Evolutionary conservation across 64 coral and sea anemone genomes (phyloP).

Genomic region (Hydrozoanthus tunicans): DNA sequence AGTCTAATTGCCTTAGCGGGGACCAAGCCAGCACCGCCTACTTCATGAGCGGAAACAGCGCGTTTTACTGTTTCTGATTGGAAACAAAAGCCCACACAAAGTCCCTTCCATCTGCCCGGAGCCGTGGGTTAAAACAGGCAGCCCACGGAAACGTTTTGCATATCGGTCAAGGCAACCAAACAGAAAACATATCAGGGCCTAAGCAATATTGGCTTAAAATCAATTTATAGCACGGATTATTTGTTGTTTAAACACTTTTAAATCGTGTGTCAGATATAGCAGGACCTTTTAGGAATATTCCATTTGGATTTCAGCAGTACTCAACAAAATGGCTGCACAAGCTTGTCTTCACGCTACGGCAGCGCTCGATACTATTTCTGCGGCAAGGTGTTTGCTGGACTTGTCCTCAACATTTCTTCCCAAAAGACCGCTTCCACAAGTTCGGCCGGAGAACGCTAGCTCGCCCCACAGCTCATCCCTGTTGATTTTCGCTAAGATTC

Average conservation of each 20-base stretch:
- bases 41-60: slow-evolving; percentile 49
- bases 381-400: slow-evolving; percentile 44
- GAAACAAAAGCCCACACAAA: slow-evolving; percentile 55
- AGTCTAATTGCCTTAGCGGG: slow-evolving; percentile 49
- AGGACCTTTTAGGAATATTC: not conserved
- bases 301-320: not conserved
- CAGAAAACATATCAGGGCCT: not conserved
- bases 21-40: slow-evolving; percentile 19
- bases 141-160: slow-evolving; percentile 29
- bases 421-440: slow-evolving; percentile 12
- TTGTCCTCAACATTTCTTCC: slow-evolving; percentile 43
- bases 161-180: slow-evolving; percentile 44
- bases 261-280: not conserved
- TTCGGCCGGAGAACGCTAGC: not conserved
- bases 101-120: slow-evolving; percentile 41
- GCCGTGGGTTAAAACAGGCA: slow-evolving; percentile 40
- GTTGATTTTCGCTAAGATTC: slow-evolving; percentile 50
- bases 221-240: not conserved
- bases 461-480: slow-evolving; percentile 27
- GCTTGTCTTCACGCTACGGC: slow-evolving; percentile 31
- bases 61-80: slow-evolving; percentile 46
- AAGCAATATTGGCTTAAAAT: not conserved
- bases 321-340: slow-evolving; percentile 29
- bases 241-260: not conserved
- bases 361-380: slow-evolving; percentile 20